Evolutionary conservation across 2,113 vertebrate species (phyloP), one percentile per base, ranked within the genome.

Genomic region (Redunca redunca): DNA sequence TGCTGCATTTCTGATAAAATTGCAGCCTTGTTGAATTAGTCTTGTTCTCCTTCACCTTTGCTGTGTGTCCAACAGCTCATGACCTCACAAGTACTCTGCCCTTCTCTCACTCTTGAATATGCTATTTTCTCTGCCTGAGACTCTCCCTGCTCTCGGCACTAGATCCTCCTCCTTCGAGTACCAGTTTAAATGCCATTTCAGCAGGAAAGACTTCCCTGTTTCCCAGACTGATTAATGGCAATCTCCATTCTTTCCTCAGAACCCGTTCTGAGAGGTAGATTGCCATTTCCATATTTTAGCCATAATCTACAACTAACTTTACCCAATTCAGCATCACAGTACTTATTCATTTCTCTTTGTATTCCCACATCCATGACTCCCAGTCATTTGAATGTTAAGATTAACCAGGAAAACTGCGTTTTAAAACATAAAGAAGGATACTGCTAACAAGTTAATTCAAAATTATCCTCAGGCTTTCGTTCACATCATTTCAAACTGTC

Each of bases 251-350:
- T 48, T 85, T 94, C 80, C 84, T 55, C 40, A 60, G 92, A 64
- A 92, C 17, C 71, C 17, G 0, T 64, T 60, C 55, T n/a, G 62
- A 83, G 13, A 7, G 28, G 4, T 87, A 74, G 57, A 81, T 13
- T 16, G 5, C 46, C 9, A 23, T 81, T 77, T 52, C 25, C 13
- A 21, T 48, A 25, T 53, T 84, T 90, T 78, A 36, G 50, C 43
- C 85, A 77, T 71, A 43, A 77, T 55, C 82, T 93, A 88, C 58
- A 91, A 17, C 33, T 71, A 91, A 17, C 43, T 74, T 57, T 25
- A 36, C 30, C 52, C 85, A 58, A 87, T 19, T 21, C 46, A 74
- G 77, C 30, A 17, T 19, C n/a, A 46, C 26, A 21, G 36, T 55
- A 64, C 17, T 78, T 46, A 58, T 16, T 16, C 10, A 25, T 50